Percentiles rank a stretch among this genome's conserved stretches.
phyloP scores from a whole-genome alignment of 23 tunicate genomes.

The Botrylloides violaceus region DNA sequence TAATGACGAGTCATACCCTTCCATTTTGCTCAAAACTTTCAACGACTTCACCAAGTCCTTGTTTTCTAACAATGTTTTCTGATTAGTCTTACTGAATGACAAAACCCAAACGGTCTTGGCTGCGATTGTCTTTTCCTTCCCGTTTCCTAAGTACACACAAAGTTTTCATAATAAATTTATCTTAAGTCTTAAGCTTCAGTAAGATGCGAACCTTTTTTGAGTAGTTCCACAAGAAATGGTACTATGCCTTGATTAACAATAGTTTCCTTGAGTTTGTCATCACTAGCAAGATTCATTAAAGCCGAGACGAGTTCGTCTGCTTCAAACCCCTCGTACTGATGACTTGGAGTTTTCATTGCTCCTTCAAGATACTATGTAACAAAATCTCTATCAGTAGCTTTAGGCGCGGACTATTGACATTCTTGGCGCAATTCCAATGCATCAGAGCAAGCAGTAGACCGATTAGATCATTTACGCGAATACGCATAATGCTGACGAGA shows the following conservation, averaged over 20 bases:
- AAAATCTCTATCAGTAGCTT: neutral
- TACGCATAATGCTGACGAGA: too few relatives aligned
- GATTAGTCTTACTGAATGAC: slow-evolving; percentile 43
- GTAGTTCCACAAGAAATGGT: slow-evolving; percentile 19
- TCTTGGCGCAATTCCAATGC: neutral
- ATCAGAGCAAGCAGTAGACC: neutral
- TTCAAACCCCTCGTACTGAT: slow-evolving; percentile 33
- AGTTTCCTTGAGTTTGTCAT: slow-evolving; percentile 33
- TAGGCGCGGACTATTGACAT: too few relatives aligned
- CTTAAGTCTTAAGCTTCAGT: too few relatives aligned
- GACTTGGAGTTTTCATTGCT: slow-evolving; percentile 15
- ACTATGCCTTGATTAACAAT: slow-evolving; percentile 39
- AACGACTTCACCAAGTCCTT: slow-evolving; percentile 1
- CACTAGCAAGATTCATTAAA: slow-evolving; percentile 41
- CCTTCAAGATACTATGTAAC: slow-evolving; percentile 4
- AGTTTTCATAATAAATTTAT: too few relatives aligned
- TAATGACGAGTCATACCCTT: slow-evolving; percentile 2
- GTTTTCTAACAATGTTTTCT: neutral
- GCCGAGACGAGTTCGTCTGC: slow-evolving; percentile 43
- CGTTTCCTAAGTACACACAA: slow-evolving; percentile 31
- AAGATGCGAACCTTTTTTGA: slow-evolving; percentile 35
- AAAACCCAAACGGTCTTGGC: slow-evolving; percentile 58
- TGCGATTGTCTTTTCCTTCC: slow-evolving; percentile 24
- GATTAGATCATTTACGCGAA: neutral
- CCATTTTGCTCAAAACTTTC: neutral